Base-by-base conservation (phyloP, 1,140 invertebrate species). In the Pteromalus puparum region DNA sequence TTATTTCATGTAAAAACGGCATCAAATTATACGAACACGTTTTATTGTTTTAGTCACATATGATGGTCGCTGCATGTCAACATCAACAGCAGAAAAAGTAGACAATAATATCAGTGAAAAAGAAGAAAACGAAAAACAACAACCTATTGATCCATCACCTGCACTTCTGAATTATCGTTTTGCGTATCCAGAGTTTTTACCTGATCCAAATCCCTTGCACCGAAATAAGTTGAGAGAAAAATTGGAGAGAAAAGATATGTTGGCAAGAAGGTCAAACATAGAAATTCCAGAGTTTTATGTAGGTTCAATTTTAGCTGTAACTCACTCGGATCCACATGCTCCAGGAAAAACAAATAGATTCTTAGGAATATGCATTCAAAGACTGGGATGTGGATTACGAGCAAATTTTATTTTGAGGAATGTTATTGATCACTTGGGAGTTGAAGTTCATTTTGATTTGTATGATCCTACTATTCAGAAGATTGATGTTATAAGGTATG, bases 201-300 rank as follows among this genome's bases (percentile, higher is more conserved):
- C 98, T 3, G 96, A 97, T 92, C 97, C 97, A 0, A 96, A 96
- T 86, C 93, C 95, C 13, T 92, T 95, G 90, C 96, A 95, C 90
- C 93, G 99, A 85, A 98, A 99, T 93, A 88, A 92, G 26, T 89
- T 99, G 0, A 93, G 96, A 86, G 99, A 99, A 92, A 98, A 96
- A 91, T 91, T 99, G 15, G 98, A 99, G 90, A 94, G 98, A 82
- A 93, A 94, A 78, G 99, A 99, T 91, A 99, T 99, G 99, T 88
- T 99, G 1, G 95, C 96, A 76, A 94, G 99, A 84, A 95, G 98
- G 89, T 93, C 92, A 81, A 93, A 97, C 84, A 94, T 99, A 83
- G 96, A 97, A 90, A 97, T 99, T 87, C 99, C 99, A 5, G 98
- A 99, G 92, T 99, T 99, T 94, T 99, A 99, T 94, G 98, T 99